Evolutionary conservation across 2,888 invertebrate species (phyloP).

Genomic region (Camptogramma bilineatum): DNA sequence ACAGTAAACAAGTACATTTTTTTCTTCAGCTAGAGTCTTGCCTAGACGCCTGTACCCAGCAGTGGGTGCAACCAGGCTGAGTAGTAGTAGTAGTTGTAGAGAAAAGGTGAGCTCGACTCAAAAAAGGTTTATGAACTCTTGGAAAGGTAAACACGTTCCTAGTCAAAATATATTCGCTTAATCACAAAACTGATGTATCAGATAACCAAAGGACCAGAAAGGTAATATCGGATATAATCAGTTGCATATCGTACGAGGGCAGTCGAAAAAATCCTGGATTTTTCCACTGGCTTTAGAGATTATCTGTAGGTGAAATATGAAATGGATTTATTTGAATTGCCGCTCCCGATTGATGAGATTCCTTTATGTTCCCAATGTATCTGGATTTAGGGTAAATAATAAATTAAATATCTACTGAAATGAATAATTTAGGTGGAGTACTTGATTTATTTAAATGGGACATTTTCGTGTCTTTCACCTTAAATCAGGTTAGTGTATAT

Average conservation of each 20-base stretch:
- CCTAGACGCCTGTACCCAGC: too few relatives aligned
- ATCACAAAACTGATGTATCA: not conserved
- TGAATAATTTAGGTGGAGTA: conserved; percentile 5
- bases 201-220: not conserved
- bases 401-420: conserved; percentile 9
- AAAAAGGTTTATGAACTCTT: not conserved
- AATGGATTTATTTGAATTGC: conserved; percentile 25
- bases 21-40: too few relatives aligned
- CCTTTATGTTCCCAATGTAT: conserved; percentile 28
- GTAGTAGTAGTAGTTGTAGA: too few relatives aligned
- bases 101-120: not conserved
- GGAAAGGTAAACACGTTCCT: not conserved
- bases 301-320: conserved; percentile 27
- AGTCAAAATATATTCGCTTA: not conserved
- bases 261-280: conserved; percentile 14
- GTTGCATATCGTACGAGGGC: conserved; percentile 7
- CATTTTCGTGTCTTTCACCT: conserved; percentile 1
- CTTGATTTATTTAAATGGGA: conserved; percentile 4
- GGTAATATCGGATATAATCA: not conserved
- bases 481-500: not conserved
- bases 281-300: conserved; percentile 19
- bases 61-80: too few relatives aligned
- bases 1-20: too few relatives aligned
- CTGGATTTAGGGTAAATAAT: conserved; percentile 24
- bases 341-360: conserved; percentile 25